Base-by-base conservation (phyloP, 53 echinoderm and acorn worm species). In the Glandiceps talaboti region DNA sequence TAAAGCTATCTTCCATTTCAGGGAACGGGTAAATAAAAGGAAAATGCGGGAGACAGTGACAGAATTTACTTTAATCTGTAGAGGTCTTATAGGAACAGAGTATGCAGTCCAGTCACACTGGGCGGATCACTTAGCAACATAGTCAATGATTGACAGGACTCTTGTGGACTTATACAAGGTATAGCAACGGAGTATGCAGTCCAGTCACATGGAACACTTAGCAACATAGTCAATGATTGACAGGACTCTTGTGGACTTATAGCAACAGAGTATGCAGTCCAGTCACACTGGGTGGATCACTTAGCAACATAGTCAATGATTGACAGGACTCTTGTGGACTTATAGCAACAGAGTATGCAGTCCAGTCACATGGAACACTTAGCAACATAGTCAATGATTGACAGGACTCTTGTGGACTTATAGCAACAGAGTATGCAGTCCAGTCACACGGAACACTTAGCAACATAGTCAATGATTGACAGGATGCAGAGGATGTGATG, bases 371-470 rank as follows among this genome's bases (percentile, higher is more conserved):
- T n/a, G n/a, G n/a, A n/a, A n/a, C n/a, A n/a, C n/a, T n/a, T n/a
- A n/a, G n/a, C n/a, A n/a, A n/a, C n/a, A n/a, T n/a, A n/a, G n/a
- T n/a, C n/a, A n/a, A n/a, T n/a, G n/a, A n/a, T n/a, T n/a, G n/a
- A n/a, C n/a, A n/a, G n/a, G n/a, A n/a, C 74, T 96, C 92, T 33
- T 76, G 96, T 30, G 96, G 96, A 27, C 89, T 96, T 1, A 92
- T 93, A 76, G 96, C 92, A 0, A 96, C 92, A 14, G 96, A 92
- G 79, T 96, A 96, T 80, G 96, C 96, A 72, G 92, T 90, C 31
- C 92, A 45, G 20, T 12, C 20, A 45, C 64, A 45, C 6, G 64
- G 6, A 45, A 20, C 64, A 45, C 6, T 45, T 45, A 45, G 64
- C n/a, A n/a, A n/a, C n/a, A n/a, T n/a, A n/a, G n/a, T n/a, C n/a